Base-by-base conservation (phyloP, 2,888 invertebrate genomes). In the Auanema sp. region DNA sequence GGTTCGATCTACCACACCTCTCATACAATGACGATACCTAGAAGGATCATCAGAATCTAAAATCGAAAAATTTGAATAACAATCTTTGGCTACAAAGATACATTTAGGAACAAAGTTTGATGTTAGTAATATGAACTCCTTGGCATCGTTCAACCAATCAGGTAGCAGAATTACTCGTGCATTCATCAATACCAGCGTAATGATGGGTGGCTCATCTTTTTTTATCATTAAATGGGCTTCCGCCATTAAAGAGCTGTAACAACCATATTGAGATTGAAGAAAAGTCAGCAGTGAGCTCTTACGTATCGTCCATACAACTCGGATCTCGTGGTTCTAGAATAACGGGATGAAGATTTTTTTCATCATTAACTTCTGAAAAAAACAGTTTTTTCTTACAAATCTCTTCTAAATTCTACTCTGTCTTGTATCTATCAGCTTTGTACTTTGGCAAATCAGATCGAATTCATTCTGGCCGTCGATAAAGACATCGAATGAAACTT, bases 211-310 rank as follows among this genome's bases (percentile, higher is more conserved):
- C 50, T 80, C 80, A 24, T 79, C 76, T 51, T 74, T 73, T 21
- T 66, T 70, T 68, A 81, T 72, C 75, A 79, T 75, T 16, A 83
- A 72, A 64, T 83, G 81, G 21, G 78, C 72, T 58, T 83, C 82
- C 6, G 63, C 65, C 72, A 75, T 72, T 51, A 79, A 61, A 2
- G 53, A 18, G 12, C 90, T 90, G 85, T 94, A 96, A 68, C 93
- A 91, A 86, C 94, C 93, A 16, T 90, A 90, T 6, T 55, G 4
- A 52, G 18, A 21, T n/a, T 16, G 11, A 50, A 14, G 16, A 12
- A 21, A 23, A 8, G 33, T 33, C 33, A 5, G 4, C 8, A 33
- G 8, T n/a, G 33, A 33, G 8, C 33, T 33, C 18, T 16, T 52
- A 52, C n/a, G 10, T 5, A 5, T 52, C 52, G 5, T 23, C n/a